These are phyloP conservation scores for Oenanthe melanoleuca DNA, from an alignment of 2,113 vertebrate genomes.

Conservation along the genomic window DNA sequence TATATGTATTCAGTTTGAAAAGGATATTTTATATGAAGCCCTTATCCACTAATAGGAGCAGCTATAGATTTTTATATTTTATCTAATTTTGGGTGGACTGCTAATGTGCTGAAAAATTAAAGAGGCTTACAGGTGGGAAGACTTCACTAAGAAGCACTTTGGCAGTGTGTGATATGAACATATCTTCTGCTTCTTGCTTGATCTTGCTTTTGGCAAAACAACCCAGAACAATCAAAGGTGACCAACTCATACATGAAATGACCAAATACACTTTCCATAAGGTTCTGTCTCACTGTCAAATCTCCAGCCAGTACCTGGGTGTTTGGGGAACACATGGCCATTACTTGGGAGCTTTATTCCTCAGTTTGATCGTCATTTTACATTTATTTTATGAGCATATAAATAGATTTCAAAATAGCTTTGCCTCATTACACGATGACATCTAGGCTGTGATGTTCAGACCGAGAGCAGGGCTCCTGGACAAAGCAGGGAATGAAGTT, in stretches of 20 bases:
- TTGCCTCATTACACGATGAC: accelerated
- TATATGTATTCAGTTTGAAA: not conserved
- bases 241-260: accelerated
- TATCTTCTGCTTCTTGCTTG: not conserved
- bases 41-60: not conserved
- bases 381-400: not conserved
- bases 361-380: not conserved
- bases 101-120: not conserved
- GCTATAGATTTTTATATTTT: not conserved
- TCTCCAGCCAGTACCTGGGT: accelerated
- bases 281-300: not conserved
- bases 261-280: not conserved
- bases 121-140: not conserved
- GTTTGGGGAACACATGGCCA: not conserved
- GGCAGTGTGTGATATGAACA: accelerated
- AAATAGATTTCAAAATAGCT: not conserved
- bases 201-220: not conserved
- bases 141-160: not conserved
- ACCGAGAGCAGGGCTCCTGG: not conserved
- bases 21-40: not conserved
- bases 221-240: not conserved
- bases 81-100: not conserved
- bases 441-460: not conserved
- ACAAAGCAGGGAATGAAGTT: not conserved
- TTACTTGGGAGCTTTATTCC: not conserved